Evolutionary conservation across 2,888 invertebrate genomes (phyloP), one percentile per base, ranked within the genome.

Genomic region (Crocallis elinguaria): DNA sequence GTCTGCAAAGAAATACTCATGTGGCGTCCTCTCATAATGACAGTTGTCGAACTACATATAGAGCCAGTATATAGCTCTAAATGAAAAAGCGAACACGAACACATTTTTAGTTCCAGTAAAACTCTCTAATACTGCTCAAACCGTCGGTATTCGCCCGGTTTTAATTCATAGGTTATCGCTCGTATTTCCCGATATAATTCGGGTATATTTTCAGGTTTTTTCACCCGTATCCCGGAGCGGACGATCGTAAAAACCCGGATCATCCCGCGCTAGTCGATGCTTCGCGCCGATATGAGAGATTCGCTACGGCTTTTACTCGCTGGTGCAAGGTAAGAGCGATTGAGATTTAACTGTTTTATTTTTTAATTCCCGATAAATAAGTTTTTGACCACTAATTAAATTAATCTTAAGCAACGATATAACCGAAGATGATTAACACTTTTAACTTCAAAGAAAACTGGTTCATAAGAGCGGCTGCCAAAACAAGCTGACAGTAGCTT

Each of bases 181-280:
- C 85, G 78, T 87, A 86, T 83, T 82, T 86, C 59, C 76, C 65
- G 78, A 78, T 82, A 85, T 84, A 81, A 86, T 82, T 82, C 74
- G 66, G 62, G 73, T 72, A 83, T 86, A 86, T 87, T 82, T 84
- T 79, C 76, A 74, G 79, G 70, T 63, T 64, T 82, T 86, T 84
- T 25, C 39, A 72, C 80, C 69, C 72, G 72, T 70, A 65, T 71
- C 70, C 73, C 67, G 67, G 68, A 69, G 75, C 66, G 69, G 70
- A 66, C 73, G 81, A 58, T 83, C 88, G 84, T 87, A 88, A 88
- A 88, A 82, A 80, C 75, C 62, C 71, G 82, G 87, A 86, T 88
- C 81, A 88, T 82, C 88, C 66, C 76, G 60, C 64, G 73, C 65
- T 78, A 75, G 81, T 80, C 85, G 86, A 88, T 86, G 84, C 76